phyloP scores from a whole-genome alignment of 2,113 vertebrate species.

The Cisticola juncidis region DNA sequence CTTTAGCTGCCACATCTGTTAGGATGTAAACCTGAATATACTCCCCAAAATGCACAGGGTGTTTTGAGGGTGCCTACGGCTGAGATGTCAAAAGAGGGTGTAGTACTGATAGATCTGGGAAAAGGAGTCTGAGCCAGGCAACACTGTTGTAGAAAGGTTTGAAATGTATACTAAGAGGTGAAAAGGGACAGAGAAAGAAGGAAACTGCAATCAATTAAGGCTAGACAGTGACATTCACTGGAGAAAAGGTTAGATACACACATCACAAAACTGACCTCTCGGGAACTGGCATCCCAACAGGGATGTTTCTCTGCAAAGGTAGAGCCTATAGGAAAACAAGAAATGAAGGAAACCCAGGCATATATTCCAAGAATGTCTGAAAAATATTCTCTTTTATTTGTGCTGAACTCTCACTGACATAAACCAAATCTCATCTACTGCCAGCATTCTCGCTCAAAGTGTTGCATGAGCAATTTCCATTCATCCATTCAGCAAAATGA shows the following conservation, averaged over 20 bases:
- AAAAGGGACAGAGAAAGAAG: neutral
- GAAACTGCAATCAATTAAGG: neutral
- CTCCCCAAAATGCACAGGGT: neutral
- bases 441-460: neutral
- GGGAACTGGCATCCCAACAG: neutral
- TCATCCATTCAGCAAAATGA: neutral
- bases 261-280: neutral
- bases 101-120: neutral
- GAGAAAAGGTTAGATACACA: fast-evolving
- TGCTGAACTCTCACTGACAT: neutral
- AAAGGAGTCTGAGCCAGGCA: neutral
- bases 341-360: neutral
- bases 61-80: neutral
- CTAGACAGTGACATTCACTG: neutral
- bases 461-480: neutral
- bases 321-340: neutral
- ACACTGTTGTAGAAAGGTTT: neutral
- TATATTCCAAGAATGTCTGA: neutral
- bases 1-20: neutral
- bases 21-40: neutral
- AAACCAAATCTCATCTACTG: neutral
- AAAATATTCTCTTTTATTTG: neutral
- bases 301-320: neutral
- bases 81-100: neutral
- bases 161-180: fast-evolving